Evolutionary conservation across 2,113 vertebrate genomes (phyloP).

Genomic region (Cyphomyrus plagiostoma): DNA sequence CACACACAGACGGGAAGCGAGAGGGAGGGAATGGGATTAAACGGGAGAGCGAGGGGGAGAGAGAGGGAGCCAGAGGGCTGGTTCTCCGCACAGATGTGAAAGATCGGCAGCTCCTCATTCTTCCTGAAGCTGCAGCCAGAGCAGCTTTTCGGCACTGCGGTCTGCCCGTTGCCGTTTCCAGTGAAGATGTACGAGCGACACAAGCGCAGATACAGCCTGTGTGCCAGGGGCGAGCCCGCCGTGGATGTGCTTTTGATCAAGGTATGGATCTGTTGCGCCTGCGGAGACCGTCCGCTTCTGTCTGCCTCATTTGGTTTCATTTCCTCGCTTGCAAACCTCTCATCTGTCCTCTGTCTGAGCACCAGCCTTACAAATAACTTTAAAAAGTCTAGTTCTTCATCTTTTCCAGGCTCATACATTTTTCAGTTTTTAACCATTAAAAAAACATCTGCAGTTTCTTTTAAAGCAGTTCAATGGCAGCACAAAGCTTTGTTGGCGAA

Average conservation of each 20-base stretch:
- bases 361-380: not conserved
- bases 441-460: not conserved
- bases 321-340: not conserved
- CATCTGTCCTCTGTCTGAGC: not conserved
- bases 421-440: not conserved
- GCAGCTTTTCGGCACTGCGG: slow-evolving; percentile 42
- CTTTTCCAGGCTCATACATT: not conserved
- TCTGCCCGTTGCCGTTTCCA: slow-evolving; percentile 33
- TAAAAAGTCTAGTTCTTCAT: not conserved
- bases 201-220: slow-evolving; percentile 88
- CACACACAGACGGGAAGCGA: slow-evolving; percentile 8
- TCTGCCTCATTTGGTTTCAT: not conserved
- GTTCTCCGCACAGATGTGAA: slow-evolving; percentile 60
- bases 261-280: slow-evolving; percentile 56
- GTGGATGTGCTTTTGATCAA: slow-evolving; percentile 90
- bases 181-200: slow-evolving; percentile 89
- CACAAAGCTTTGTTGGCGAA: not conserved
- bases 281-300: not conserved
- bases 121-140: slow-evolving; percentile 38
- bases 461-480: not conserved
- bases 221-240: slow-evolving; percentile 78
- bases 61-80: slow-evolving; percentile 37
- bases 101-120: slow-evolving; percentile 46
- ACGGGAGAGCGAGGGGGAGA: slow-evolving; percentile 30
- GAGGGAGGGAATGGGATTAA: slow-evolving; percentile 30